Conservation (phyloP, 1,140 invertebrate genomes). For the Hyles vespertilio region DNA sequence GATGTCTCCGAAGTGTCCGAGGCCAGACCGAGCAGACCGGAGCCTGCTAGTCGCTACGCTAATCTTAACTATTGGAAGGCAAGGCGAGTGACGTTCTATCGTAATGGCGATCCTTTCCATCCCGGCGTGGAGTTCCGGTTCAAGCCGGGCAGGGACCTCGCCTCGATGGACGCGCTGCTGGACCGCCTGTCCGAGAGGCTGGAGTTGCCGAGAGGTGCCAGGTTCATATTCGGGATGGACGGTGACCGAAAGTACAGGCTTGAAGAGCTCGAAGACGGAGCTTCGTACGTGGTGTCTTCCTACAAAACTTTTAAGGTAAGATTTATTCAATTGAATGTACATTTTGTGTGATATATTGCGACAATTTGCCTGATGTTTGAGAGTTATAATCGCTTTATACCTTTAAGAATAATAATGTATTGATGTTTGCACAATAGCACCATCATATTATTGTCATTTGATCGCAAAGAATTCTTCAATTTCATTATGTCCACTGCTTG, state of each 20-base stretch:
- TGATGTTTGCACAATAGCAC: no score
- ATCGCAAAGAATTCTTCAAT: no score
- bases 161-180: slow-evolving; percentile 89
- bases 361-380: no score
- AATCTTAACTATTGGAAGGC: slow-evolving; percentile 92
- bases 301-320: slow-evolving; percentile 94
- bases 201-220: slow-evolving; percentile 88
- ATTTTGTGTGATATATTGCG: no score
- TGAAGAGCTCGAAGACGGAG: slow-evolving; percentile 91
- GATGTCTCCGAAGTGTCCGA: slow-evolving; percentile 64
- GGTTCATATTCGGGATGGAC: slow-evolving; percentile 94
- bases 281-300: slow-evolving; percentile 93
- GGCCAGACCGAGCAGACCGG: slow-evolving; percentile 49
- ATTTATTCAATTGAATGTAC: slow-evolving; percentile 2
- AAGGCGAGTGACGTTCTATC: slow-evolving; percentile 90
- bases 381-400: not conserved
- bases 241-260: slow-evolving; percentile 88
- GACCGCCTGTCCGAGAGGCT: slow-evolving; percentile 89
- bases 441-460: no score
- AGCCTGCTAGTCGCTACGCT: slow-evolving; percentile 80
- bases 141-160: slow-evolving; percentile 90
- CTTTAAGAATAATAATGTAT: no score
- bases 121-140: slow-evolving; percentile 93
- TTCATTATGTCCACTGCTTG: no score
- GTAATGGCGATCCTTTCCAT: slow-evolving; percentile 95